Evolutionary conservation across 2,797 vertebrate species (phyloP).

Genomic region (Mergus octosetaceus): DNA sequence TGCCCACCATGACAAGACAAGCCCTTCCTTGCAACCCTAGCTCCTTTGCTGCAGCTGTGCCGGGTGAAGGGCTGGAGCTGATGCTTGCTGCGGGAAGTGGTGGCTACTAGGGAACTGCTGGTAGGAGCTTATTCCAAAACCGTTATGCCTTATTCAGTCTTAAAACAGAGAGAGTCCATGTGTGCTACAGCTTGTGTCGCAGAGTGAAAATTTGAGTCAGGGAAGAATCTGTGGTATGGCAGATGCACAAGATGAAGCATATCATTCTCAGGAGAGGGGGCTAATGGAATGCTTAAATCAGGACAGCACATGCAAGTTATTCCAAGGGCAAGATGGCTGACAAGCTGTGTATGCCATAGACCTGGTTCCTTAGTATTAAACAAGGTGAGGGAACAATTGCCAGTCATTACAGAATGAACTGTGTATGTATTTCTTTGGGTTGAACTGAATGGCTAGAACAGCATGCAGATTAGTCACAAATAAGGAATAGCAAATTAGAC

Average conservation of each 20-base stretch:
- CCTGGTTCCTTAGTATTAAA: background rate
- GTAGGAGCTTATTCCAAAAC: background rate
- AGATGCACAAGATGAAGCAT: background rate
- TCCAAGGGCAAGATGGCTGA: background rate
- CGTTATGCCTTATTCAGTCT: background rate
- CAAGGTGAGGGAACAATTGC: background rate
- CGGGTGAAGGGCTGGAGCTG: background rate
- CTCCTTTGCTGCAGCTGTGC: background rate
- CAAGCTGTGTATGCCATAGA: background rate
- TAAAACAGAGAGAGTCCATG: background rate
- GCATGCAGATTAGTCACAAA: background rate
- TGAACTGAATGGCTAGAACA: background rate
- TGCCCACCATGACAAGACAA: background rate
- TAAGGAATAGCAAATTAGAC: background rate
- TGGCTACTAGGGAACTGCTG: background rate
- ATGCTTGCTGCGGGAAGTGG: background rate
- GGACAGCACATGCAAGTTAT: background rate
- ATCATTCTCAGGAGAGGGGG: background rate
- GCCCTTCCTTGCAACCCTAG: background rate
- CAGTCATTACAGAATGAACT: background rate
- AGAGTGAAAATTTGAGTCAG: background rate
- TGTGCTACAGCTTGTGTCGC: background rate
- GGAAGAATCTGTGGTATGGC: background rate
- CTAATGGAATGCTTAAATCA: background rate
- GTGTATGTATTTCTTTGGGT: background rate